Percentiles rank a stretch among this genome's conserved stretches.
Conservation (phyloP, 1,140 invertebrate genomes). For the Trachymyrmex cornetzi region DNA sequence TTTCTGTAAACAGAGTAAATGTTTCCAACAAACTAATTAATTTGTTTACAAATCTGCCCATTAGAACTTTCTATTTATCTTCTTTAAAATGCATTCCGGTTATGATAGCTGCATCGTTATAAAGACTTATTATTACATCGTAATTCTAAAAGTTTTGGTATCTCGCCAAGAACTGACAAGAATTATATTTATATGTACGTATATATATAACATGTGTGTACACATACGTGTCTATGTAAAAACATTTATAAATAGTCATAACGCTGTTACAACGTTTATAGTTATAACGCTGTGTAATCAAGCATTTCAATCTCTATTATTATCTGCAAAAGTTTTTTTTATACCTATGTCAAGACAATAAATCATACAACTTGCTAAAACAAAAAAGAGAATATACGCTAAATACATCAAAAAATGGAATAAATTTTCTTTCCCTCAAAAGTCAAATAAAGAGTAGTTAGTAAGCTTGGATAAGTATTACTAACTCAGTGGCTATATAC, state of each 20-base stretch:
- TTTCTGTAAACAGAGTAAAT: conserved; percentile 17
- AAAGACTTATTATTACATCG: conserved; percentile 35
- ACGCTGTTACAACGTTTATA: too few relatives aligned
- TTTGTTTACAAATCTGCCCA: neutral
- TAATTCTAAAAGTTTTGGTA: conserved; percentile 20
- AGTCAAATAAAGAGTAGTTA: conserved; percentile 1
- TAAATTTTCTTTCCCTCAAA: neutral
- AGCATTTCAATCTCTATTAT: conserved; percentile 25
- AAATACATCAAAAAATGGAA: neutral
- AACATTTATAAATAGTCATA: conserved; percentile 2
- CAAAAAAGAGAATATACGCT: neutral
- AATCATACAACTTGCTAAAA: neutral
- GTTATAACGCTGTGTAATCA: neutral
- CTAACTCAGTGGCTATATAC: conserved; percentile 1
- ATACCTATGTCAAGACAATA: neutral
- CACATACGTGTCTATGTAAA: conserved; percentile 1
- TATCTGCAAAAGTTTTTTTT: conserved; percentile 7
- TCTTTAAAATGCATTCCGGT: conserved; percentile 12
- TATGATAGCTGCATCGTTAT: neutral
- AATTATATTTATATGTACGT: conserved; percentile 17
- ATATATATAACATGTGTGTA: neutral
- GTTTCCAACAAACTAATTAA: conserved; percentile 1
- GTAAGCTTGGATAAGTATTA: conserved; percentile 22
- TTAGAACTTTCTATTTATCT: neutral
- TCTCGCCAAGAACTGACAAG: neutral